Evolutionary conservation across 1,140 invertebrate species (phyloP).

Genomic region (Drosophila eugracilis): DNA sequence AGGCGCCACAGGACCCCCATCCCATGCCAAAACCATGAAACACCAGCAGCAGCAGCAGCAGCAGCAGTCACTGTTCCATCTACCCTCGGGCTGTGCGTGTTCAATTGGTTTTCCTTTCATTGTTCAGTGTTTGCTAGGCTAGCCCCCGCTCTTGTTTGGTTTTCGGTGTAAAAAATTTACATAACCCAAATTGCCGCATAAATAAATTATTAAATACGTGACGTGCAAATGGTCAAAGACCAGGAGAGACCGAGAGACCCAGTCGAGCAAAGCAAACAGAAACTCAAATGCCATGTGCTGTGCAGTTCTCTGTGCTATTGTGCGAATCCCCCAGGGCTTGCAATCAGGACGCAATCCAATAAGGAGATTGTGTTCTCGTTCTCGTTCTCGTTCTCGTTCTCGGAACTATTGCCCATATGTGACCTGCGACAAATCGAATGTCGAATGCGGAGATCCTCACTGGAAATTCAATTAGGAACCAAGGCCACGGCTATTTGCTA

Average conservation of each 20-base stretch:
- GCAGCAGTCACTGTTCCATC: slow-evolving; percentile 25
- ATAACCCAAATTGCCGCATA: slow-evolving; percentile 79
- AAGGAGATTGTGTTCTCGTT: slow-evolving; percentile 39
- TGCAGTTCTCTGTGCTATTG: slow-evolving; percentile 22
- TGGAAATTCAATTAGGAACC: slow-evolving; percentile 19
- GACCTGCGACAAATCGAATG: slow-evolving; percentile 3
- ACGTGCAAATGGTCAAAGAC: slow-evolving; percentile 48
- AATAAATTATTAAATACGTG: slow-evolving; percentile 78
- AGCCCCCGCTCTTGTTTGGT: slow-evolving; percentile 20
- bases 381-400: too few relatives aligned
- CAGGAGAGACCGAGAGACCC: background rate
- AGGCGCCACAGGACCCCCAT: slow-evolving; percentile 1
- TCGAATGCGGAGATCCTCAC: slow-evolving; percentile 5
- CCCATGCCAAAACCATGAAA: background rate
- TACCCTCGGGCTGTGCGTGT: slow-evolving; percentile 36
- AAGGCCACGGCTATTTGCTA: slow-evolving; percentile 12
- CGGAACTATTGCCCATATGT: slow-evolving; percentile 2
- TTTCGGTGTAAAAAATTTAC: slow-evolving; percentile 71
- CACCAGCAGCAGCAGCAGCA: background rate
- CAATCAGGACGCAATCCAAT: slow-evolving; percentile 50
- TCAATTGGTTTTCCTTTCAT: slow-evolving; percentile 61
- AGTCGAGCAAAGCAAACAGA: background rate
- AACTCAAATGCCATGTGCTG: slow-evolving; percentile 25
- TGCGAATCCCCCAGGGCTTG: slow-evolving; percentile 36
- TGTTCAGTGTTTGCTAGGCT: slow-evolving; percentile 12